Percentiles rank a stretch among this genome's conserved stretches.
These are phyloP conservation scores for Standfussiana lucernea DNA, from an alignment of 2,888 invertebrate species.

Conservation along the genomic window DNA sequence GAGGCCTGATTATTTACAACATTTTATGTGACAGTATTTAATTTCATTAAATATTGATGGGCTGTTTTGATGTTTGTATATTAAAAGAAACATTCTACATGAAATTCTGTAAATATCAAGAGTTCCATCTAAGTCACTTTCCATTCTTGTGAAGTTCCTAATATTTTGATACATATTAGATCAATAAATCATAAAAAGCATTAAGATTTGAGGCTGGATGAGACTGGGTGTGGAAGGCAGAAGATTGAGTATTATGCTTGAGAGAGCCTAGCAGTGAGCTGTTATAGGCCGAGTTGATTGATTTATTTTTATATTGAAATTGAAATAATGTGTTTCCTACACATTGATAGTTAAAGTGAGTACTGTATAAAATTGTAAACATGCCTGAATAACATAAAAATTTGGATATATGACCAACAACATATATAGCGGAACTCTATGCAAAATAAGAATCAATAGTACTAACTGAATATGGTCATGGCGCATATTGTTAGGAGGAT, in stretches of 20 bases:
- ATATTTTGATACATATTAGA: background rate
- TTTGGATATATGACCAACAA: background rate
- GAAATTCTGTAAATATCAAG: background rate
- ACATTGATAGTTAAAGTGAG: background rate
- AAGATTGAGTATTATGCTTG: background rate
- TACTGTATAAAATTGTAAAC: background rate
- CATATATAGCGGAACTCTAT: background rate
- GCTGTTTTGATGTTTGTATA: background rate
- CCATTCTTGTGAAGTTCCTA: background rate
- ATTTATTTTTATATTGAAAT: background rate
- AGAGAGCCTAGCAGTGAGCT: background rate
- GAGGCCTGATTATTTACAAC: slow-evolving; percentile 6
- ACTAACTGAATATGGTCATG: background rate
- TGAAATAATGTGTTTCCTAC: too few relatives aligned
- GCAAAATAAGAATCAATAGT: background rate
- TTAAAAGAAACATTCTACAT: background rate
- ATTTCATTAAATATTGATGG: background rate
- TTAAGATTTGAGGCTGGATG: background rate
- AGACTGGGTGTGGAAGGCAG: background rate
- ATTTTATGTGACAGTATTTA: background rate
- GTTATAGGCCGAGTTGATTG: background rate
- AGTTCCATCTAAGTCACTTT: background rate
- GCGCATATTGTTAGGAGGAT: too few relatives aligned
- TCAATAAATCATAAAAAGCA: background rate
- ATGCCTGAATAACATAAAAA: background rate